Base-by-base conservation (phyloP, 2,888 invertebrate genomes). In the Dicranocentrus wangi region DNA sequence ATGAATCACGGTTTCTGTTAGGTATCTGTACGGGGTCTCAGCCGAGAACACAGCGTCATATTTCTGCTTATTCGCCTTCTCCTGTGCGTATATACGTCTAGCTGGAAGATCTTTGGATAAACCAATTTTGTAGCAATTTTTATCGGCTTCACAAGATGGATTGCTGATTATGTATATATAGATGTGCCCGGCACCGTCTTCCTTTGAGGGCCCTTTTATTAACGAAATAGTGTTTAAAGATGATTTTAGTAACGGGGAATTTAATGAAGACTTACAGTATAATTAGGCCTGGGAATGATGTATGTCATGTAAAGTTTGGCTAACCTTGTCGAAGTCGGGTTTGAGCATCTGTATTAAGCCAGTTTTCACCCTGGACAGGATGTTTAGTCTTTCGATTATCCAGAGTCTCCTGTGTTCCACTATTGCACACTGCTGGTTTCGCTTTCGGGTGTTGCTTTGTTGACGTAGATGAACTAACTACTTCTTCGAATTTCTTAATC, bases 1-100 rank as follows among this genome's bases (percentile, higher is more conserved):
- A 25, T 82, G 75, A 55, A 80, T 80, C n/a, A 68, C 51, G 3
- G 70, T 80, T 27, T 82, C 82, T 2, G 82, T 76, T 8, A 80
- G 17, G 19, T 53, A 53, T 19, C 69, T 65, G n/a, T 17, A 72
- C 8, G 82, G 80, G 13, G 76, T 76, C 19, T 65, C 68, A 8
- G n/a, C 53, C 2, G 69, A 21, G 13, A 43, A 55, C 0, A 80
- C 3, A 1, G 28, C 15, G 0, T 13, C 25, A 28, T 83, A 83
- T 0, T 47, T 51, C 47, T 83, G 72, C 23, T 69, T 55, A 51
- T 83, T 83, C 8, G 21, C 60, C 1, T 7, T 55, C 21, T 81
- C 65, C 17, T 78, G 77, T 13, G 13, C 60, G n/a, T 63, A 21
- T 13, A 83, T 73, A 10, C 83, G 27, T 15, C 81, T 32, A 2